These are phyloP conservation scores for Chrosomus eos DNA, from an alignment of 2,797 vertebrate species.

Conservation along the genomic window DNA sequence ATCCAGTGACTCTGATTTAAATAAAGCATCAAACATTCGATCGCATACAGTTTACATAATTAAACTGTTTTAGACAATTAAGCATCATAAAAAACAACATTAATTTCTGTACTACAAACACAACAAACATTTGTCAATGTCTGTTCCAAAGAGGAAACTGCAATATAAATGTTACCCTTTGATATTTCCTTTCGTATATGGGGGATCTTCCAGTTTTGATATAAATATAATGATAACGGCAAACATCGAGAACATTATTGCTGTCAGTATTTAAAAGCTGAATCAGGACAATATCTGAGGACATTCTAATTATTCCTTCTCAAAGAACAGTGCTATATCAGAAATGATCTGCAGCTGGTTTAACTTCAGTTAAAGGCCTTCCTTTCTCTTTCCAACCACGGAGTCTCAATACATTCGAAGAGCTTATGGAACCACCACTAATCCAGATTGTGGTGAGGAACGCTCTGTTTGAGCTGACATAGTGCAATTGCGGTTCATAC, in stretches of 20 bases:
- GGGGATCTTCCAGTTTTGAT: not conserved
- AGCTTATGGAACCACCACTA: not conserved
- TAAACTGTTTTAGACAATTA: conserved; percentile 26
- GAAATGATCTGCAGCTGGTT: not conserved
- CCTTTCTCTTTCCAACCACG: not conserved
- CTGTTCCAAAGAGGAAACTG: not conserved
- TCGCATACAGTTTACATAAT: conserved; percentile 35
- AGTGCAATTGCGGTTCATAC: not conserved
- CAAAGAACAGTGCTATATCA: conserved; percentile 18
- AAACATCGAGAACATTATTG: conserved; percentile 53
- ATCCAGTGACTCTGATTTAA: conserved; percentile 17
- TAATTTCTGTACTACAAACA: not conserved
- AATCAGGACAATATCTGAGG: conserved; percentile 7
- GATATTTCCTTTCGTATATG: not conserved
- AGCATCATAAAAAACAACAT: conserved; percentile 12
- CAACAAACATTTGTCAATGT: not conserved
- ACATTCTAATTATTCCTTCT: not conserved
- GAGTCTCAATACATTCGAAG: not conserved
- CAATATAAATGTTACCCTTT: not conserved
- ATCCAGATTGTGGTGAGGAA: conserved; percentile 9
- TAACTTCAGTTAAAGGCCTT: not conserved
- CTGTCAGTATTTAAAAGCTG: conserved; percentile 30
- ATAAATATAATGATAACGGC: conserved; percentile 17
- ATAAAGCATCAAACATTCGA: conserved; percentile 24
- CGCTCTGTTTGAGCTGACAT: not conserved